These are phyloP conservation scores for Scleropages formosus DNA, from an alignment of 2,797 vertebrate species.

Conservation along the genomic window DNA sequence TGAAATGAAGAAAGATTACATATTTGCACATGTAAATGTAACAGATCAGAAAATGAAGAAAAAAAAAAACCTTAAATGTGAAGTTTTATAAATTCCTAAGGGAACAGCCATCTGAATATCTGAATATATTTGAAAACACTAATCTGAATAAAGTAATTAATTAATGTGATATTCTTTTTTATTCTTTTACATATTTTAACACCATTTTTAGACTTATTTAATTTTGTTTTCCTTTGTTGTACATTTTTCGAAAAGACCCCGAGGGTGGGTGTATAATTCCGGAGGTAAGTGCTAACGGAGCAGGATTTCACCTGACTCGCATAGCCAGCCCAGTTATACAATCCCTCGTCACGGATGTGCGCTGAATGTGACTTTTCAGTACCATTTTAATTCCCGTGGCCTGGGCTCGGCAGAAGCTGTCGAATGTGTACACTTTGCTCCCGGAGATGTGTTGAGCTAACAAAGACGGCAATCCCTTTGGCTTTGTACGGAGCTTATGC, in stretches of 20 bases:
- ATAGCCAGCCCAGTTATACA: no score
- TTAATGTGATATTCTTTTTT: not conserved
- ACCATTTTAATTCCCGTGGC: slow-evolving; percentile 23
- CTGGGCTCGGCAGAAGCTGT: slow-evolving; percentile 23
- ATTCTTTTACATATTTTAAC: not conserved
- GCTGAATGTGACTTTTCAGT: not conserved
- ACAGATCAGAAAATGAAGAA: no score
- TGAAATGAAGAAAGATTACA: no score
- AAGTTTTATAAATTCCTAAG: not conserved
- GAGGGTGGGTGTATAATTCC: not conserved
- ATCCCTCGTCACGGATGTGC: not conserved
- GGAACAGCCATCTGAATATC: no score
- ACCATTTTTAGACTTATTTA: not conserved
- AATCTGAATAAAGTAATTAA: slow-evolving; percentile 7
- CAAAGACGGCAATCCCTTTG: slow-evolving; percentile 50
- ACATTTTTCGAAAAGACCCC: not conserved
- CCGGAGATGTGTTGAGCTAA: slow-evolving; percentile 39
- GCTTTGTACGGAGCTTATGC: slow-evolving; percentile 49
- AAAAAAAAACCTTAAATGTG: no score
- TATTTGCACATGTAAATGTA: no score
- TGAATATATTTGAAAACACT: no score
- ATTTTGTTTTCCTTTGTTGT: not conserved
- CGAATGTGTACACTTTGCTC: slow-evolving; percentile 27
- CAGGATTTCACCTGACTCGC: not conserved
- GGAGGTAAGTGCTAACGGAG: not conserved